Evolutionary conservation across 2,113 vertebrate species (phyloP).

Genomic region (Prolemur simus): DNA sequence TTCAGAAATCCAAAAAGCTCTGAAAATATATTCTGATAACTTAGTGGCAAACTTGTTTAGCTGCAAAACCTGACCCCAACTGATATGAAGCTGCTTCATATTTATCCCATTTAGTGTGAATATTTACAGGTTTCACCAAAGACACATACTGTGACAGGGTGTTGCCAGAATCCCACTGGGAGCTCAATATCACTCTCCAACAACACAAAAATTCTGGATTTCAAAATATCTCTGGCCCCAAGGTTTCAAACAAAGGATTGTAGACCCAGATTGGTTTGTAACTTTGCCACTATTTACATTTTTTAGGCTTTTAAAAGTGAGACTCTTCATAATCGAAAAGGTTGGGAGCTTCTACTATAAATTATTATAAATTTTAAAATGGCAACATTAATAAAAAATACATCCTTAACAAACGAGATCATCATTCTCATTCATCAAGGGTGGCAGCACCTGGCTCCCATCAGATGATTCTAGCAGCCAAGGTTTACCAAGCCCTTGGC

Average conservation of each 20-base stretch:
- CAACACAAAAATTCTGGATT: neutral
- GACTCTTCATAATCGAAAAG: neutral
- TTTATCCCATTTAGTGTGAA: neutral
- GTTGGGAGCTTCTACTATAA: neutral
- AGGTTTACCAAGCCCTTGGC: neutral
- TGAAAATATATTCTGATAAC: neutral
- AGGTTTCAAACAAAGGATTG: neutral
- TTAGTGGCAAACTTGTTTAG: neutral
- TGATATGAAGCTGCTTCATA: neutral
- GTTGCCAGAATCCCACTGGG: neutral
- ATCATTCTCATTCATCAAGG: neutral
- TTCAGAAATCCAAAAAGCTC: neutral
- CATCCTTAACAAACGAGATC: neutral
- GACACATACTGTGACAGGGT: neutral
- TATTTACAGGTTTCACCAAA: neutral
- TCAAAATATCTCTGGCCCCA: neutral
- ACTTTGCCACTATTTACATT: neutral
- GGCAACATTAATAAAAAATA: neutral
- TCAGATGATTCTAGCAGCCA: neutral
- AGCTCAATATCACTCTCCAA: neutral
- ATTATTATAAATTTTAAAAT: neutral
- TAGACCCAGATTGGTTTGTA: neutral
- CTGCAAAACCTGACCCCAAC: neutral
- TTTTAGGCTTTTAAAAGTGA: conserved; percentile 6
- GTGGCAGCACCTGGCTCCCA: neutral